Evolutionary conservation across 92 coral and sea anemone genomes (phyloP), one percentile per base, ranked within the genome.

Genomic region (Scolanthus callimorphus): DNA sequence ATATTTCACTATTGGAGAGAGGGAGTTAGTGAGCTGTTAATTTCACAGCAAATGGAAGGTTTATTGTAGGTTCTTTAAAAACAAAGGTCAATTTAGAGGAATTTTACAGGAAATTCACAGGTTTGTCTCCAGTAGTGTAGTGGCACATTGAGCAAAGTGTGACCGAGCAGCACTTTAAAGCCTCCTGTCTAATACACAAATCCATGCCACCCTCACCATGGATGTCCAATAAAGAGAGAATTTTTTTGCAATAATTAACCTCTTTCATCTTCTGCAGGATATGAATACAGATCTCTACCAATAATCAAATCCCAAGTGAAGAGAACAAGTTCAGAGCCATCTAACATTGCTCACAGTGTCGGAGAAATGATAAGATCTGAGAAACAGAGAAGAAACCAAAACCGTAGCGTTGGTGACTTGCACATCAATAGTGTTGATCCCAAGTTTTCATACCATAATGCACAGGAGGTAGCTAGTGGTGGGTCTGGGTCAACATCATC

Each of bases 321-420:
- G 52, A 71, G 97, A 62, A 85, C 98, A 29, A 88, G 73, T 50
- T 92, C 98, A 0, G 98, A 92, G 31, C 98, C 98, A 59, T 74
- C 82, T 1, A 80, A 78, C 82, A 92, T 89, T 27, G 84, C 95
- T 0, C 54, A 80, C 51, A 86, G 73, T 51, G 49, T 90, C 2
- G 92, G 78, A 15, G 79, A 70, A 11, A 68, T 55, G 24, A n/a
- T 82, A 4, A 74, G 73, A 6, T n/a, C n/a, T n/a, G 87, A 73
- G 39, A 65, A 71, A 2, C 43, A 63, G 3, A 57, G 67, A 1
- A 69, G 53, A 41, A 37, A 78, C 17, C 77, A 76, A 17, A 86
- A 89, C 50, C 87, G 96, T 11, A 92, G 98, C 57, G 90, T 84
- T 46, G 91, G 91, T 10, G 94, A 92, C 58, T 62, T 92, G 27